Evolutionary conservation across 2,888 invertebrate genomes (phyloP), one percentile per base, ranked within the genome.

Genomic region (Sialis lutaria): DNA sequence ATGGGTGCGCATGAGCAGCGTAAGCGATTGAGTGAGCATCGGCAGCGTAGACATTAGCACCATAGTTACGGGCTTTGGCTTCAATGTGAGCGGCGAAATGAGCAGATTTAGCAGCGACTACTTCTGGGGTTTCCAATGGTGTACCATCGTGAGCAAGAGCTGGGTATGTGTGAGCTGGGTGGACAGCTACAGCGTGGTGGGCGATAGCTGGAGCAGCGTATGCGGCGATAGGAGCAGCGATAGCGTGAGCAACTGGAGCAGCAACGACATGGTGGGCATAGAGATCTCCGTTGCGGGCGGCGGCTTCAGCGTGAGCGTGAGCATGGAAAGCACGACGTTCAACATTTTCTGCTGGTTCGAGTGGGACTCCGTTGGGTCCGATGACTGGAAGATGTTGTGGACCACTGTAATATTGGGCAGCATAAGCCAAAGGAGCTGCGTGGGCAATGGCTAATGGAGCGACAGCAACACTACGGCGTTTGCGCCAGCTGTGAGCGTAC

Each of bases 21-120:
- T 22, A 22, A 22, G 22, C 22, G 4, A 22, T 22, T 22, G 22
- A 22, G 22, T 22, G 22, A 22, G 22, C 22, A 22, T 22, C 22
- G 22, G 22, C 4, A 22, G 22, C 22, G 4, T 22, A 22, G 12
- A 70, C 70, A 46, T 68, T 67, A 50, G 69, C 54, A 62, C 70
- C 70, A n/a, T 69, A 69, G 44, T 70, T 70, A 56, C 70, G 70
- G 50, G 70, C 70, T 50, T 69, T 69, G 45, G 70, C 70, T 4
- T 70, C 70, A 59, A 44, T 40, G 10, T 42, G 42, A 33, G 47
- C 33, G 7, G 47, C 47, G 10, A 42, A 42, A 42, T 41, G 42
- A 32, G 42, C 35, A 44, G 40, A 33, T 42, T 43, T 33, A 39
- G 48, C 45, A 37, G 47, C 47, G 22, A 47, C 47, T 42, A 45